Conservation (phyloP, 2,113 vertebrate species). For the Sprattus sprattus region DNA sequence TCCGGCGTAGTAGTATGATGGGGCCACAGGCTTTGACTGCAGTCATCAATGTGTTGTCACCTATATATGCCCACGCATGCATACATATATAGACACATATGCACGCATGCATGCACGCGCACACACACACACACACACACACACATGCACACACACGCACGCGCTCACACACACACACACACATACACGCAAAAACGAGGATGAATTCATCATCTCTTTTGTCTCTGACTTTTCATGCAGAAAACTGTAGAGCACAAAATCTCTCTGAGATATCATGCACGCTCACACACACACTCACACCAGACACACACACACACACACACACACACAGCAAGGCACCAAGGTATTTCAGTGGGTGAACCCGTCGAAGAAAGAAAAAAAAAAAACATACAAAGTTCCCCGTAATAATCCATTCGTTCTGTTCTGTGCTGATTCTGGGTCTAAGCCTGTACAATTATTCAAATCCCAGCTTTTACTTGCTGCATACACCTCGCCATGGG, state of each 20-base stretch:
- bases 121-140: conserved; percentile 11
- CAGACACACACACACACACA: conserved; percentile 32
- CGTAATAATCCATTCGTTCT: conserved; percentile 99
- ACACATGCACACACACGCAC: background rate
- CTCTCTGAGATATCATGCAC: background rate
- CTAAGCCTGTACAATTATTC: conserved; percentile 99
- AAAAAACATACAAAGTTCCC: conserved; percentile 82
- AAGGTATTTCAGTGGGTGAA: conserved; percentile 87
- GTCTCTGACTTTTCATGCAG: conserved; percentile 3
- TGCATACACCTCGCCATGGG: conserved; percentile 97
- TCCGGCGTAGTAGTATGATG: background rate
- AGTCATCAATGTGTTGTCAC: background rate
- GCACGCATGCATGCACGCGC: conserved; percentile 30
- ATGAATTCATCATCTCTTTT: background rate
- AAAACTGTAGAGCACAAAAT: background rate
- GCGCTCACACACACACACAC: conserved; percentile 19
- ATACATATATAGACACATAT: conserved; percentile 32
- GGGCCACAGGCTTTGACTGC: background rate
- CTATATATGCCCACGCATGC: conserved; percentile 42
- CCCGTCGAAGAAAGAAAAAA: conserved; percentile 77
- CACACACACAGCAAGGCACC: conserved; percentile 40
- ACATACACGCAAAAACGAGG: background rate
- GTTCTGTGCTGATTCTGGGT: conserved; percentile 93
- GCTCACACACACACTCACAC: conserved; percentile 30
- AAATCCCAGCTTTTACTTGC: conserved; percentile 99